phyloP scores from a whole-genome alignment of 1,140 invertebrate species.

The Psilanteris sp. region DNA sequence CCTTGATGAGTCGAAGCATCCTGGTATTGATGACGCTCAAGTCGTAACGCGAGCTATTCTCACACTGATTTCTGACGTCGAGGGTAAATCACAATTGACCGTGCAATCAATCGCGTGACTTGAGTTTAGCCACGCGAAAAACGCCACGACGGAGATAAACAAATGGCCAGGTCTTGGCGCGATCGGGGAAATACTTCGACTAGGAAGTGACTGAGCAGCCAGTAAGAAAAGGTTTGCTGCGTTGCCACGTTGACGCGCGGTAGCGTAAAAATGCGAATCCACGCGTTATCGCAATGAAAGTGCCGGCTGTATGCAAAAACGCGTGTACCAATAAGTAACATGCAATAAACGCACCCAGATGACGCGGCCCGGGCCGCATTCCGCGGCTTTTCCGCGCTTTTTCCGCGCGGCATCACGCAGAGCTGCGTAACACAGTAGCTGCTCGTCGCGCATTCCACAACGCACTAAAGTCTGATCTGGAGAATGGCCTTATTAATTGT shows the following conservation, averaged over 20 bases:
- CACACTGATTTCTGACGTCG: too few relatives aligned
- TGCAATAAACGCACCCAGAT: not conserved
- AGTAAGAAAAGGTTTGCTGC: conserved; percentile 72
- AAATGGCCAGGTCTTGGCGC: conserved; percentile 32
- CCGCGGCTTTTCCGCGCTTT: conserved; percentile 45
- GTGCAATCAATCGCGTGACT: not conserved
- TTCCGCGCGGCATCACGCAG: conserved; percentile 75
- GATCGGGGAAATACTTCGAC: conserved; percentile 72
- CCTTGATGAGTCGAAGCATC: too few relatives aligned
- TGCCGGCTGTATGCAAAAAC: conserved; percentile 1
- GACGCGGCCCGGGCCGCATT: not conserved
- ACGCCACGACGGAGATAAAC: not conserved
- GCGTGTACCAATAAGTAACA: not conserved
- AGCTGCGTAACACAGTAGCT: conserved; percentile 80
- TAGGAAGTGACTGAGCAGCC: conserved; percentile 75
- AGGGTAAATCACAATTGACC: not conserved
- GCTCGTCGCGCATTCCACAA: conserved; percentile 78
- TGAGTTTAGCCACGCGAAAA: conserved; percentile 6
- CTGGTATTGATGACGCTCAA: too few relatives aligned
- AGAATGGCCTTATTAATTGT: conserved; percentile 68
- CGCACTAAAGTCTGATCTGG: conserved; percentile 70
- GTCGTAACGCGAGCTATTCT: too few relatives aligned
- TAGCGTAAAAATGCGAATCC: conserved; percentile 69
- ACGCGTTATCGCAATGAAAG: conserved; percentile 2
- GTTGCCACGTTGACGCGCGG: conserved; percentile 76